Percentiles rank a stretch among this genome's conserved stretches.
Conservation (phyloP, 1,140 invertebrate species). For the Oscheius sp. region DNA sequence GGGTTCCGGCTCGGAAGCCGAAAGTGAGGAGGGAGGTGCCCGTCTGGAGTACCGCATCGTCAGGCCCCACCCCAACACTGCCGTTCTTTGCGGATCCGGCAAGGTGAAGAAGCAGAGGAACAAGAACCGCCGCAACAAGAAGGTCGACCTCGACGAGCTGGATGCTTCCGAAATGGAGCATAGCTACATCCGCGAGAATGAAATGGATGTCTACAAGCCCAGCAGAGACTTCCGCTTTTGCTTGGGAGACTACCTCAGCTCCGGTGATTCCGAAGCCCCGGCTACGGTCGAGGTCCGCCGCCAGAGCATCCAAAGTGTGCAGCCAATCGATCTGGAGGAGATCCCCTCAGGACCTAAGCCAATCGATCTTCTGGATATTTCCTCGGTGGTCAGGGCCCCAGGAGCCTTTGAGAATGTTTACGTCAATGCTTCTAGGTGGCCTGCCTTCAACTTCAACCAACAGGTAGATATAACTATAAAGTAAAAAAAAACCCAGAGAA, state of each 20-base stretch:
- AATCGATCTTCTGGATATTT: constrained; percentile 24
- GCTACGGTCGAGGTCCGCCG: constrained; percentile 16
- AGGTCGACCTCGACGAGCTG: constrained; percentile 22
- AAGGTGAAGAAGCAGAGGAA: not conserved
- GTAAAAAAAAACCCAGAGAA: too few species aligned
- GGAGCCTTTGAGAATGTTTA: constrained; percentile 12
- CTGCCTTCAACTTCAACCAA: not conserved
- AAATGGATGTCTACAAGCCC: constrained; percentile 19
- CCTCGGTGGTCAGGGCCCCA: constrained; percentile 20
- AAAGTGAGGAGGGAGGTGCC: not conserved
- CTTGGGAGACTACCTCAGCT: constrained; percentile 23
- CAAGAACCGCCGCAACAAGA: constrained; percentile 6
- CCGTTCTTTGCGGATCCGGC: not conserved
- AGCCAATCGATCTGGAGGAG: not conserved
- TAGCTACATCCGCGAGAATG: constrained; percentile 15
- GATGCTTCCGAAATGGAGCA: constrained; percentile 16
- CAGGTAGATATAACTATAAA: not conserved
- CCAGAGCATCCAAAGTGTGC: constrained; percentile 25
- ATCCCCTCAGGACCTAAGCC: not conserved
- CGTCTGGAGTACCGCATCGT: constrained; percentile 4
- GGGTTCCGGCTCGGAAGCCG: not conserved
- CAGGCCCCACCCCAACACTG: not conserved
- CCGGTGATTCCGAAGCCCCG: not conserved
- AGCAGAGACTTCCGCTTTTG: constrained; percentile 29
- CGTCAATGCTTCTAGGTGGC: not conserved